Percentiles rank a stretch among this genome's conserved stretches.
phyloP scores from a whole-genome alignment of 2,888 invertebrate species.

The Catocala nupta region DNA sequence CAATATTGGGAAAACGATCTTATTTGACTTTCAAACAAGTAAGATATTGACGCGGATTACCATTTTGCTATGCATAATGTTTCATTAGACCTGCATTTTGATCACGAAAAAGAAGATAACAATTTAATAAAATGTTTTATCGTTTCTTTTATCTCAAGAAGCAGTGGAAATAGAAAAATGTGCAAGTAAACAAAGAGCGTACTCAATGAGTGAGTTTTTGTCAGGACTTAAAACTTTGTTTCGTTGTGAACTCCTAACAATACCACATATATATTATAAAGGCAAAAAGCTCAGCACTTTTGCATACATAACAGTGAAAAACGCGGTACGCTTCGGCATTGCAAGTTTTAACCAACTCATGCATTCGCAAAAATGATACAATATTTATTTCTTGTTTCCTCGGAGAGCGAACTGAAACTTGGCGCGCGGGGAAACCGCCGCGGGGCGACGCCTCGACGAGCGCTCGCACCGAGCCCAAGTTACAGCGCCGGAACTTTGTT shows the following conservation, averaged over 20 bases:
- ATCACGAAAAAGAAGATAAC: neutral
- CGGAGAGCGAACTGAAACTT: constrained; percentile 49
- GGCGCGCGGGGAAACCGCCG: constrained; percentile 51
- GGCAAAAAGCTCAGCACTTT: constrained; percentile 36
- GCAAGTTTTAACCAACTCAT: constrained; percentile 52
- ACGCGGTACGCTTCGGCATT: constrained; percentile 24
- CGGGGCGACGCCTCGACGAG: constrained; percentile 37
- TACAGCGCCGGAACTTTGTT: constrained; percentile 52
- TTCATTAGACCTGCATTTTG: neutral
- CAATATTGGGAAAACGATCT: constrained; percentile 9
- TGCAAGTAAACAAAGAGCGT: neutral
- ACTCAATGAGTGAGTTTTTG: constrained; percentile 7
- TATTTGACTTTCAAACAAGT: constrained; percentile 13
- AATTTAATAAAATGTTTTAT: neutral
- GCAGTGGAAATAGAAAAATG: neutral
- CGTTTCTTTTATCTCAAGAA: no score
- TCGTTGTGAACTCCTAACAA: constrained; percentile 27
- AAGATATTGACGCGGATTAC: no score
- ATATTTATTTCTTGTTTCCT: constrained; percentile 60
- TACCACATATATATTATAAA: constrained; percentile 35
- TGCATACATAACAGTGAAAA: constrained; percentile 43
- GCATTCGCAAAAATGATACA: constrained; percentile 54
- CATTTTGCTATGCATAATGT: neutral
- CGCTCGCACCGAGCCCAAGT: constrained; percentile 41
- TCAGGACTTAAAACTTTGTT: constrained; percentile 27